Percentiles rank a stretch among this genome's conserved stretches.
Conservation (phyloP, 2,113 vertebrate genomes). For the Tonatia bakeri region DNA sequence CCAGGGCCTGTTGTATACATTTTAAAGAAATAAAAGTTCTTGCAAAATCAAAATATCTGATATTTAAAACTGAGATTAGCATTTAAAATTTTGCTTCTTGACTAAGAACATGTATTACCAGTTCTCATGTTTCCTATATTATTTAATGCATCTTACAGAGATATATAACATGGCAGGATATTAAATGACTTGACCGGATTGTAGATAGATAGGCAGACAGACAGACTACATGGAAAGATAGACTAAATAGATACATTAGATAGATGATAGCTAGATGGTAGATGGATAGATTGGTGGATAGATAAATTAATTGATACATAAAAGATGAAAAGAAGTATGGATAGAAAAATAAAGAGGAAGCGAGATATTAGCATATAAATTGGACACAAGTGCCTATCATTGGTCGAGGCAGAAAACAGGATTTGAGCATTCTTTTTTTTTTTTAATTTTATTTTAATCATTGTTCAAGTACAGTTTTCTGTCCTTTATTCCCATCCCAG, state of each 20-base stretch:
- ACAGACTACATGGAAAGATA: neutral
- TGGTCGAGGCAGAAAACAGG: neutral
- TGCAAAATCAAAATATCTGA: neutral
- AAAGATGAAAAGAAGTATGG: neutral
- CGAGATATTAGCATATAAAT: neutral
- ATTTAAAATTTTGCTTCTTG: slow-evolving; percentile 12
- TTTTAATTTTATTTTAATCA: too few species aligned
- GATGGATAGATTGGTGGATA: neutral
- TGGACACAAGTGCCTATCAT: neutral
- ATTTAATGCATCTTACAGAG: neutral
- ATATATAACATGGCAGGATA: neutral
- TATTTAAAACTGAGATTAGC: neutral
- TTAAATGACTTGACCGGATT: neutral
- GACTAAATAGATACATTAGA: neutral
- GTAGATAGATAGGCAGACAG: neutral
- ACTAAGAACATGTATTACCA: slow-evolving; percentile 3
- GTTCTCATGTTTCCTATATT: neutral
- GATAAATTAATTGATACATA: neutral
- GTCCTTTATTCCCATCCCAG: too few species aligned
- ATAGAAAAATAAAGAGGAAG: slow-evolving; percentile 9
- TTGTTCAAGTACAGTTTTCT: too few species aligned
- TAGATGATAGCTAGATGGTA: neutral
- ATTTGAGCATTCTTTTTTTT: neutral
- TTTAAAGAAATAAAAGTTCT: slow-evolving; percentile 16
- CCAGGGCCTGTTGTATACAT: too few species aligned